phyloP scores from a whole-genome alignment of 2,797 vertebrate genomes.

The Myotis myotis region DNA sequence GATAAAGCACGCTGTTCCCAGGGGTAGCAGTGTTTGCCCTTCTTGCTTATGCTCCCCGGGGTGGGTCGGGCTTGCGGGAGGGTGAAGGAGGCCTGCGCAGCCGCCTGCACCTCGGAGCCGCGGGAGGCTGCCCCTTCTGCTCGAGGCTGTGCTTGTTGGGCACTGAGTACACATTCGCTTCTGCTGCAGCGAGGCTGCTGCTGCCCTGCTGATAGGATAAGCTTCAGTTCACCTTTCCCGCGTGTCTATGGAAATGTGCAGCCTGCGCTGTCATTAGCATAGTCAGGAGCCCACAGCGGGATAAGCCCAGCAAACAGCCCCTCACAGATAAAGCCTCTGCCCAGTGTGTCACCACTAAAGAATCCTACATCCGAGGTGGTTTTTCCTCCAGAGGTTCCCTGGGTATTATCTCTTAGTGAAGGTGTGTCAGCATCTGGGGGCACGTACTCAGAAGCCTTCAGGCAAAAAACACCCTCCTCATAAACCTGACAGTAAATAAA shows the following conservation, averaged over 20 bases:
- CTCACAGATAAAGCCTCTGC: neutral
- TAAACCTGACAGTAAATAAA: neutral
- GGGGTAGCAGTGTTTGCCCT: neutral
- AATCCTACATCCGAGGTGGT: neutral
- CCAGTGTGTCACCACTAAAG: neutral
- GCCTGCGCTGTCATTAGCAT: neutral
- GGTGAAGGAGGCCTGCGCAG: neutral
- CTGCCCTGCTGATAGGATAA: rapidly evolving
- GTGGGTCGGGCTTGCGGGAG: rapidly evolving
- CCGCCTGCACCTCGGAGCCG: neutral
- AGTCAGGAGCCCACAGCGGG: neutral
- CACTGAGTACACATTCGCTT: neutral
- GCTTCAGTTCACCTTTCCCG: neutral
- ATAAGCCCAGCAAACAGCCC: neutral
- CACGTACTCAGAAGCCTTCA: neutral
- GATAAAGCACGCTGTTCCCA: neutral
- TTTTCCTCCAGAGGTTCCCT: neutral
- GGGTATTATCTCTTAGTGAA: conserved; percentile 34
- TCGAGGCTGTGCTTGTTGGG: neutral
- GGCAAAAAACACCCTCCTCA: neutral
- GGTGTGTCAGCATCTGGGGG: neutral
- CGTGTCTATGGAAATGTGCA: neutral
- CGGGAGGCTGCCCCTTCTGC: neutral
- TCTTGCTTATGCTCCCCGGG: too few species aligned
- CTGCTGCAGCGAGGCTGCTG: neutral